Evolutionary conservation across 2,113 vertebrate species (phyloP).

Genomic region (Empidonax traillii): DNA sequence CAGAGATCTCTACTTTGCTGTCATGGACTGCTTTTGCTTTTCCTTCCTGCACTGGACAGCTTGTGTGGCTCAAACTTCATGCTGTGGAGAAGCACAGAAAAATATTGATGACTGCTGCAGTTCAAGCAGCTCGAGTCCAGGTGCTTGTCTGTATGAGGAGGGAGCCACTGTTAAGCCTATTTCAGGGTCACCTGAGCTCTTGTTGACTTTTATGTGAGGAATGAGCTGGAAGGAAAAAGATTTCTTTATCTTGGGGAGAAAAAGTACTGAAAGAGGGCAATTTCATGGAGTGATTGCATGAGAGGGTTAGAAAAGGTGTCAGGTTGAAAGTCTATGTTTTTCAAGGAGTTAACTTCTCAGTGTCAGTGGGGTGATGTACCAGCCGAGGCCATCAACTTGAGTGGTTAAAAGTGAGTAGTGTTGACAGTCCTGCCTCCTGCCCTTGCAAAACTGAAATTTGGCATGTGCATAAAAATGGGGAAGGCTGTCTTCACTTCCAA

Average conservation of each 20-base stretch:
- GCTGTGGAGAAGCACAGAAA: background rate
- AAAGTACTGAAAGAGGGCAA: background rate
- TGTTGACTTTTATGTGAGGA: background rate
- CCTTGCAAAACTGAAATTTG: background rate
- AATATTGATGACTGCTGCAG: background rate
- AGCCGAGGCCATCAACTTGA: background rate
- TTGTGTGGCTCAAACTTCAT: background rate
- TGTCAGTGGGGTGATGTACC: background rate
- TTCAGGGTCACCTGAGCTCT: background rate
- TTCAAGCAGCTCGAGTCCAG: background rate
- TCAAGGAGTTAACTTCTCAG: background rate
- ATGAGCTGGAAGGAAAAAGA: background rate
- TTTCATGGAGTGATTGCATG: background rate
- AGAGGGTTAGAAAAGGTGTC: background rate
- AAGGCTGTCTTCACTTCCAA: background rate
- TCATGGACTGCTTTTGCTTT: rapidly evolving
- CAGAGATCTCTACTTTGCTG: background rate
- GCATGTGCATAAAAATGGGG: background rate
- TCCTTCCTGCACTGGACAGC: background rate
- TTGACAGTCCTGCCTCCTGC: background rate
- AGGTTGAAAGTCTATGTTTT: background rate
- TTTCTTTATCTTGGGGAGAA: background rate
- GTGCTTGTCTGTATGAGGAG: background rate
- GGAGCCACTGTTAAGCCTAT: background rate
- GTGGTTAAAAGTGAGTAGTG: background rate